phyloP scores from a whole-genome alignment of 2,113 vertebrate species.

The Lophochroa leadbeateri region DNA sequence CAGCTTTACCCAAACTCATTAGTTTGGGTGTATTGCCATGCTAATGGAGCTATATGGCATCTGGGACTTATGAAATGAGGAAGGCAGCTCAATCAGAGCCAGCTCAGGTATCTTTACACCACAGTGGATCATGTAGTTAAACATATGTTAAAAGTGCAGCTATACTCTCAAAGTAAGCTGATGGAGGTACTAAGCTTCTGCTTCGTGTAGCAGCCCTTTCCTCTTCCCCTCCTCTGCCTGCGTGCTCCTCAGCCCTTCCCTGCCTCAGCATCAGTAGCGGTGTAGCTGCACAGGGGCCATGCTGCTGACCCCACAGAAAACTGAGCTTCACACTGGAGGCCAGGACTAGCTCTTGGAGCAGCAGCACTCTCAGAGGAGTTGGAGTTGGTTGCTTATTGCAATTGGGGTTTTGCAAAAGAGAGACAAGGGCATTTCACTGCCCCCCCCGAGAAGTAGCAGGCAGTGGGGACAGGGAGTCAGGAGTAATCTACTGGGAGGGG shows the following conservation, averaged over 20 bases:
- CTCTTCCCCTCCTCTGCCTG: not conserved
- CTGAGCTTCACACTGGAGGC: not conserved
- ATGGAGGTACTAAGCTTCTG: not conserved
- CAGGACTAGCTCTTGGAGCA: not conserved
- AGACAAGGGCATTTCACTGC: not conserved
- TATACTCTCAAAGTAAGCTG: not conserved
- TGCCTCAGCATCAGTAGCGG: not conserved
- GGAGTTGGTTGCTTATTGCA: not conserved
- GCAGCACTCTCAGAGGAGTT: not conserved
- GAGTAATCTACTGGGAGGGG: not conserved
- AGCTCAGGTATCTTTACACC: not conserved
- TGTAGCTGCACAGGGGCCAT: fast-evolving
- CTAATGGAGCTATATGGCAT: not conserved
- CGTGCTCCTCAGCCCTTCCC: not conserved
- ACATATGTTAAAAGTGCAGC: not conserved
- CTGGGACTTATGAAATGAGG: not conserved
- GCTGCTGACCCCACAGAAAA: not conserved
- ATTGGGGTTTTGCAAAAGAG: not conserved
- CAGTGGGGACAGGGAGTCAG: not conserved
- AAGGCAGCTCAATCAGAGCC: not conserved
- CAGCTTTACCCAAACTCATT: slow-evolving; percentile 13
- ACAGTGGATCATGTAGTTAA: not conserved
- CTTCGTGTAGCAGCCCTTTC: not conserved
- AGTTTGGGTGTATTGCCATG: slow-evolving; percentile 2
- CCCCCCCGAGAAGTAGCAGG: not conserved